Evolutionary conservation across 1,140 invertebrate genomes (phyloP), one percentile per base, ranked within the genome.

Genomic region (Calephelis virginiensis): DNA sequence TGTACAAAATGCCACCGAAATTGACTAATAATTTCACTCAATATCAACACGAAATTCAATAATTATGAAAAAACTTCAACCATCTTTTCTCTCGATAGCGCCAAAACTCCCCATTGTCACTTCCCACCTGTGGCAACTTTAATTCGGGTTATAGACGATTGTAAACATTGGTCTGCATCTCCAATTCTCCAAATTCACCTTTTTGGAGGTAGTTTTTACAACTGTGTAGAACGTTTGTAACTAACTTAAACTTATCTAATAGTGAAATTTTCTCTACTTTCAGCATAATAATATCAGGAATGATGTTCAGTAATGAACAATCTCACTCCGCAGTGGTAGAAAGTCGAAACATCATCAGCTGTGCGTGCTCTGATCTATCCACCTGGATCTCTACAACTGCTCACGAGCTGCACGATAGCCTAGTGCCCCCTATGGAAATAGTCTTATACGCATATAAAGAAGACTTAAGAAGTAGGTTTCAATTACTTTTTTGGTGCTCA

Each of bases 221-320:
- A 17, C 17, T 3, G 17, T 17, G 0, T 17, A 17, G 17, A 17
- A 17, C 0, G 28, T 28, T 4, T 28, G 5, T 28, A 2, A 28
- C n/a, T n/a, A n/a, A n/a, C n/a, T n/a, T n/a, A n/a, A n/a, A n/a
- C 28, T 28, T 28, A 28, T 4, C 0, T 43, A 43, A 43, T 5
- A 43, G 7, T 43, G 8, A 0, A 43, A 43, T 43, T 43, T 9
- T 43, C 12, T 61, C 12, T 61, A 28, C 64, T 83, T 80, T 49
- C 78, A 90, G 87, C 62, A 68, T 72, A 47, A 62, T 88, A 0
- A 83, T 90, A 72, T 77, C 81, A 0, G 85, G 84, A 9, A 90
- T 90, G 87, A 77, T 81, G 5, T 68, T 90, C 14, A 87, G 79
- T 66, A 90, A 86, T 67, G 87, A 90, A 49, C 87, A 90, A 66